Evolutionary conservation across 2,113 vertebrate species (phyloP), one percentile per base, ranked within the genome.

Genomic region (Thunnus maccoyii): DNA sequence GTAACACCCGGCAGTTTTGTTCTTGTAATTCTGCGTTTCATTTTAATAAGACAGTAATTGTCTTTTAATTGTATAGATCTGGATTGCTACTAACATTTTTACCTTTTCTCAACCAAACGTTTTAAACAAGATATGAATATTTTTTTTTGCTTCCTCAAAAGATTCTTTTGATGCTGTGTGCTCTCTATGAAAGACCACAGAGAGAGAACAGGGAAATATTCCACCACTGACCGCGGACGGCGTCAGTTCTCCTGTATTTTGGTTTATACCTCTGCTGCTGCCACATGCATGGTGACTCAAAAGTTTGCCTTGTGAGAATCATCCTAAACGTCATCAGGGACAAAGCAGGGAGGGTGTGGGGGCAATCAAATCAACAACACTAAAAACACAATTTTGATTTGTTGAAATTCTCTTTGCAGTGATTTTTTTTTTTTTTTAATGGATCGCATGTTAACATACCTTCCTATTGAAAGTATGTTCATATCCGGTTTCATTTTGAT

Each of bases 301-400:
- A 88, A 76, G 90, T 94, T 95, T 94, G 92, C 91, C 93, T 94
- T 88, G 89, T 93, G 86, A 91, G 84, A 94, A 91, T 83, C 80
- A 57, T 80, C 79, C 79, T 56, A 60, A 85, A 63, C 56, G n/a
- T 84, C 63, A 68, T 54, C 50, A 65, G 76, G 74, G 68, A 75
- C 52, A 56, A 73, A 78, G 71, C 14, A 11, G 60, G 75, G 57
- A 50, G 69, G 67, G 69, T 71, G 32, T 32, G 54, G 58, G 72
- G 16, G 46, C 1, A 3, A 62, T 63, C 36, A 22, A 80, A 74
- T 86, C 63, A 69, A 27, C 7, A 48, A 70, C 69, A 81, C 14
- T 65, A 6, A 27, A 5, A 17, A 47, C 6, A 22, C 10, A 41
- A 9, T 52, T 51, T 54, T 50, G 25, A 30, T 64, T 78, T 10